Evolutionary conservation across 53 echinoderm and acorn worm species (phyloP).

Genomic region (Stichopus horrens): DNA sequence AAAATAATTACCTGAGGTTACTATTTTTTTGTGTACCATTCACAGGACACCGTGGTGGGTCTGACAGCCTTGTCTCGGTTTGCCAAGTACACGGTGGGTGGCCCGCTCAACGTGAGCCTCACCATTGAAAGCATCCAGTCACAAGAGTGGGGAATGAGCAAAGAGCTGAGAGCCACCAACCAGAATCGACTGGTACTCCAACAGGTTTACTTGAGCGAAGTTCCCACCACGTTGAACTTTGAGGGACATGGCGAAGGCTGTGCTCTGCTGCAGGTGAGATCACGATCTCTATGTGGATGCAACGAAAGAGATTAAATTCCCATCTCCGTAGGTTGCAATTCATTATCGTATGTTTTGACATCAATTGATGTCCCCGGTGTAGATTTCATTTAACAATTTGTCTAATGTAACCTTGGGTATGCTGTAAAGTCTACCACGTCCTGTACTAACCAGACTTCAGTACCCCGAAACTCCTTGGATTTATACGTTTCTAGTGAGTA

Average conservation of each 20-base stretch:
- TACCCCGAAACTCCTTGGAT: too few relatives aligned
- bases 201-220: conserved; percentile 49
- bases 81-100: conserved; percentile 53
- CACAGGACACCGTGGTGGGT: conserved; percentile 88
- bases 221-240: conserved; percentile 55
- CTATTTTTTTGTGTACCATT: background rate
- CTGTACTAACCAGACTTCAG: too few relatives aligned
- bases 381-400: too few relatives aligned
- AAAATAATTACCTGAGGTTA: too few relatives aligned
- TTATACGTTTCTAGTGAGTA: too few relatives aligned
- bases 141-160: background rate
- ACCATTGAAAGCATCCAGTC: conserved; percentile 49
- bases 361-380: too few relatives aligned
- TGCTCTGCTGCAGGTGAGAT: conserved; percentile 43
- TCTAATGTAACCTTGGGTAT: too few relatives aligned
- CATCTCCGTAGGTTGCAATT: too few relatives aligned
- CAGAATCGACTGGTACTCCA: conserved; percentile 63
- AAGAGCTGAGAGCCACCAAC: conserved; percentile 1
- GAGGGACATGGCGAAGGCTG: conserved; percentile 60
- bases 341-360: too few relatives aligned
- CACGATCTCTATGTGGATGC: too few relatives aligned
- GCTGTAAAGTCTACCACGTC: too few relatives aligned
- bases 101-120: conserved; percentile 48
- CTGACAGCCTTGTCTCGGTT: conserved; percentile 72
- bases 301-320: too few relatives aligned